Evolutionary conservation across 1,140 invertebrate species (phyloP).

Genomic region (Probaryconus sp.): DNA sequence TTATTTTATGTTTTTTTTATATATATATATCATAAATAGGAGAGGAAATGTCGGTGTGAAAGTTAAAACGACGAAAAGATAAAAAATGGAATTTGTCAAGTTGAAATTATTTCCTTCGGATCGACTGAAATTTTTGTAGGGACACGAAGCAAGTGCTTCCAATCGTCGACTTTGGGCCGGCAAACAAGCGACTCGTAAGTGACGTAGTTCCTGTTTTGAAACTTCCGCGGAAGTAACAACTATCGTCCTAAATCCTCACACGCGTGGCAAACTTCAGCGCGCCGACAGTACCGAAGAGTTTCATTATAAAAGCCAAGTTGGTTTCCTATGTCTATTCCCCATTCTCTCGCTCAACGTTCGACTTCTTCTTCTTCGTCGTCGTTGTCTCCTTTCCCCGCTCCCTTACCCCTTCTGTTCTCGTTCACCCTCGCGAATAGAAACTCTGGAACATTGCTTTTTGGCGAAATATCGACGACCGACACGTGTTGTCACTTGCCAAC

Average conservation of each 20-base stretch:
- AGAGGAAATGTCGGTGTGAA: conserved; percentile 7
- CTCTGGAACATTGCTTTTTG: conserved; percentile 43
- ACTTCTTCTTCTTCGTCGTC: conserved; percentile 31
- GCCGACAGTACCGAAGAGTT: conserved; percentile 59
- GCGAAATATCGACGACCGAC: conserved; percentile 47
- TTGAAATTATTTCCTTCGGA: conserved; percentile 36
- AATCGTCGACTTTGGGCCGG: conserved; percentile 38
- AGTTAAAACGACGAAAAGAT: conserved; percentile 9
- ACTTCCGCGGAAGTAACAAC: conserved; percentile 64
- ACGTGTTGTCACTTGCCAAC: conserved; percentile 54
- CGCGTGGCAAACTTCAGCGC: conserved; percentile 50
- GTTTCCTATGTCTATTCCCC: conserved; percentile 44
- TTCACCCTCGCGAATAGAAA: conserved; percentile 30
- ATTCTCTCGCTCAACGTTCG: conserved; percentile 38
- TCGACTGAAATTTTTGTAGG: conserved; percentile 30
- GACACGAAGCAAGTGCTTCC: conserved; percentile 38
- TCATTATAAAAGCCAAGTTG: conserved; percentile 70
- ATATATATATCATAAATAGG: background rate
- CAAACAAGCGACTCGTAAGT: conserved; percentile 53
- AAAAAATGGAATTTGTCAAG: conserved; percentile 15
- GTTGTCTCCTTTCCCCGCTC: conserved; percentile 10
- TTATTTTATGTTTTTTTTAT: too few species aligned
- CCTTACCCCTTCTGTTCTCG: conserved; percentile 5
- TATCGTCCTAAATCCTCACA: conserved; percentile 70
- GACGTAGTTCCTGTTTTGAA: conserved; percentile 57